Base-by-base conservation (phyloP, 2,113 vertebrate species). In the Chaenocephalus aceratus region DNA sequence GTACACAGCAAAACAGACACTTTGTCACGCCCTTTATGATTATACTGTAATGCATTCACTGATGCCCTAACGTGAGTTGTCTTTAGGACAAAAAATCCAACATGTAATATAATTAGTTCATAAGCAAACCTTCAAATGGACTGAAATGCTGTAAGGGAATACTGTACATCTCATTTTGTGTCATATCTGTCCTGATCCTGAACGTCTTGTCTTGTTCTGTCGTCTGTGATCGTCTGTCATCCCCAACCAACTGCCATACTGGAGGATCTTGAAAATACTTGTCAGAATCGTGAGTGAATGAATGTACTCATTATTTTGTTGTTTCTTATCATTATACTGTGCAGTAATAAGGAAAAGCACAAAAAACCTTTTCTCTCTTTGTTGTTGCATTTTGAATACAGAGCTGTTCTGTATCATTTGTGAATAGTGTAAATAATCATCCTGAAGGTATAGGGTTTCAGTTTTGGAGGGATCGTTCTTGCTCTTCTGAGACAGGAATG, bases 391-490 rank as follows among this genome's bases (percentile, higher is more conserved):
- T 88, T 75, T 80, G 36, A 63, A 77, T 45, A 82, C 79, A 68
- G 83, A 89, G 84, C 85, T 90, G 88, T 85, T 73, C 72, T 89
- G 89, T 90, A 90, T 63, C 79, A 88, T 86, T 69, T 92, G 93
- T 94, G 54, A 89, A 93, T 92, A 91, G 60, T 93, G 93, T 93
- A 93, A 91, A 94, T 93, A 93, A n/a, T 88, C 86, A 86, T 49
- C 57, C 72, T 86, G 87, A 86, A 88, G 86, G 86, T 91, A 79
- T 54, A 73, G 65, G 85, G 82, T 84, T 75, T 84, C 62, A 21
- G 72, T 90, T 84, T 83, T 62, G 53, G 26, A 16, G 60, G 46
- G 23, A 10, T 67, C 18, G 30, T 72, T 69, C 52, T 48, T 63
- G 79, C 73, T 83, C 82, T 79, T 79, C 75, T 76, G 71, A 84